Evolutionary conservation across 2,888 invertebrate species (phyloP), one percentile per base, ranked within the genome.

Genomic region (Pollenia amentaria): DNA sequence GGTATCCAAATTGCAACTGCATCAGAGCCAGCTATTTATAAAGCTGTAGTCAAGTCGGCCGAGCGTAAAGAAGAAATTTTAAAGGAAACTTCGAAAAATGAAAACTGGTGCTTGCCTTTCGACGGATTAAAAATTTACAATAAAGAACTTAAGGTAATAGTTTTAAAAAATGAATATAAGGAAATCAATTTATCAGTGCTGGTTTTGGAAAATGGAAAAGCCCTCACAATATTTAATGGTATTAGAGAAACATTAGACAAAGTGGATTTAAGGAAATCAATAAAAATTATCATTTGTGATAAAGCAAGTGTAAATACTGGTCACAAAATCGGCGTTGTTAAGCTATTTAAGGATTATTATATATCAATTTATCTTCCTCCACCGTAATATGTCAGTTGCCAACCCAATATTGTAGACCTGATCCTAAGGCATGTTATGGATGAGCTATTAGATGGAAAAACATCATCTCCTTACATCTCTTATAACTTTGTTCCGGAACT

Each of bases 1-100:
- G 53, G 2, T 29, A 29, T 29, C 0, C 2, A 29, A 29, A 29
- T 29, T 29, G 29, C 29, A 29, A 29, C 3, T 29, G 3, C 29
- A 29, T 29, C 29, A 29, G 3, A 29, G 3, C 1, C 29, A 55
- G 55, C 18, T 55, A 9, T 57, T 64, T 64, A 44, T 21, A 44
- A 42, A 64, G 64, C 64, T 64, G 64, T 64, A 64, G 42, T 44
- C 44, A 64, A 42, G 64, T 42, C 64, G 64, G 64, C 64, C 64
- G 44, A 40, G 16, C 64, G 42, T 64, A 64, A 64, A 64, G 42
- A 64, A 64, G 42, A 64, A 64, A 64, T 64, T 16, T 44, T 40
- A 44, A 44, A 64, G 40, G 42, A 42, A 64, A 64, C 64, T 48
- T 48, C n/a, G 48, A 12, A 1, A 48, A 62, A 38, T 62, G 4